phyloP scores from a whole-genome alignment of 2,113 vertebrate genomes.

The Platichthys stellatus region DNA sequence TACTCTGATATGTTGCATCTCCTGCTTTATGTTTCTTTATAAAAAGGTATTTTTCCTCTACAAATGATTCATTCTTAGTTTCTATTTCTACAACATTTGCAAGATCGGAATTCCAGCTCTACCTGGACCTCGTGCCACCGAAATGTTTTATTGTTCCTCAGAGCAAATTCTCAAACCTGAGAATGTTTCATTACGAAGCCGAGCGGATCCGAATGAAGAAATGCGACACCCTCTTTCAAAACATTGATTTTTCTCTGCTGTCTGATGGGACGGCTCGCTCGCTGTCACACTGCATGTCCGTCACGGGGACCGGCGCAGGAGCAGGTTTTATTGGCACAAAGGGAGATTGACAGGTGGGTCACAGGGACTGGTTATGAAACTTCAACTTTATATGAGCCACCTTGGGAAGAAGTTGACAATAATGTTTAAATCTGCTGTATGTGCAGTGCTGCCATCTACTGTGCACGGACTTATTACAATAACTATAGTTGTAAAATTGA shows the following conservation, averaged over 20 bases:
- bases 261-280: slow-evolving; percentile 35
- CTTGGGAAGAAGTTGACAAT: neutral
- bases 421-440: neutral
- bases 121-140: neutral
- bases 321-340: neutral
- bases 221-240: slow-evolving; percentile 24
- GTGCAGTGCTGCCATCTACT: slow-evolving; percentile 16
- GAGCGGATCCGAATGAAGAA: neutral
- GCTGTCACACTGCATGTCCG: slow-evolving; percentile 48
- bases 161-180: neutral
- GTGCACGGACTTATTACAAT: neutral
- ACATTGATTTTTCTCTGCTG: slow-evolving; percentile 39
- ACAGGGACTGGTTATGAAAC: slow-evolving; percentile 13
- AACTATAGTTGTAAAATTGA: neutral
- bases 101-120: neutral
- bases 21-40: neutral
- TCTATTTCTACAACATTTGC: neutral
- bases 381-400: neutral
- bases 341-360: slow-evolving; percentile 35
- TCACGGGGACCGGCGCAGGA: slow-evolving; percentile 21
- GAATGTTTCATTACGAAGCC: neutral
- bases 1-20: neutral
- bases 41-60: neutral
- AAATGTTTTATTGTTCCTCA: no score
- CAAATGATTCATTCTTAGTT: neutral